phyloP scores from a whole-genome alignment of 92 coral and sea anemone species.

The Paragorgia papillata region DNA sequence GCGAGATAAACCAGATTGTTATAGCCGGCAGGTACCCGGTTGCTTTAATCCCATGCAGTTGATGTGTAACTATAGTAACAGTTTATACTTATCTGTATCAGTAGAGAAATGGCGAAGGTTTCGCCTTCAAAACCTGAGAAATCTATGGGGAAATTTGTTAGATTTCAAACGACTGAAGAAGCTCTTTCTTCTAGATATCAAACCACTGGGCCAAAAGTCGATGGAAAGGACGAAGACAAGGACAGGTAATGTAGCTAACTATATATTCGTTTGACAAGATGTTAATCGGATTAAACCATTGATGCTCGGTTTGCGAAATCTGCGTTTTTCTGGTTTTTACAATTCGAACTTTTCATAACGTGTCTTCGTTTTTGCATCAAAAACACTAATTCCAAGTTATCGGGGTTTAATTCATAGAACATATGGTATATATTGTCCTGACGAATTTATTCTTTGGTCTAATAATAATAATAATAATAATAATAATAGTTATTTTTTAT shows the following conservation, averaged over 20 bases:
- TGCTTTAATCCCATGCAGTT: background rate
- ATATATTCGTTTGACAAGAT: too few relatives aligned
- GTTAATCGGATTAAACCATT: too few relatives aligned
- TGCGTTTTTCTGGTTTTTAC: background rate
- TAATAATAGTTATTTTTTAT: too few relatives aligned
- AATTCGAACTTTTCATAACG: background rate
- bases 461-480: too few relatives aligned
- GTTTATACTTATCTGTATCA: background rate
- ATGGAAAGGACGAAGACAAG: conserved; percentile 22
- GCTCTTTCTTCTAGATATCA: conserved; percentile 34
- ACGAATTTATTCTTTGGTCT: too few relatives aligned
- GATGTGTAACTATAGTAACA: background rate
- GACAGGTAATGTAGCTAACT: too few relatives aligned
- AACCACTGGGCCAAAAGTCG: conserved; percentile 6
- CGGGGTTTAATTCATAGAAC: too few relatives aligned
- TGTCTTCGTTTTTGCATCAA: too few relatives aligned
- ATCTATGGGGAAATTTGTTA: background rate
- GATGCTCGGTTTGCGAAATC: background rate
- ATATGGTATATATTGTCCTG: too few relatives aligned
- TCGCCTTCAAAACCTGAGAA: background rate
- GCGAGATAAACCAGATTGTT: background rate
- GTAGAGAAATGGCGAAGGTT: conserved; percentile 16
- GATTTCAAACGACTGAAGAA: conserved; percentile 8
- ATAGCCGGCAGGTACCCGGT: conserved; percentile 12
- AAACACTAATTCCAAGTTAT: too few relatives aligned